A percentile compares a stretch with the other conserved stretches of the same genome.
These are phyloP conservation scores for Laterallus jamaicensis DNA, from an alignment of 2,113 vertebrate species.

Conservation along the genomic window DNA sequence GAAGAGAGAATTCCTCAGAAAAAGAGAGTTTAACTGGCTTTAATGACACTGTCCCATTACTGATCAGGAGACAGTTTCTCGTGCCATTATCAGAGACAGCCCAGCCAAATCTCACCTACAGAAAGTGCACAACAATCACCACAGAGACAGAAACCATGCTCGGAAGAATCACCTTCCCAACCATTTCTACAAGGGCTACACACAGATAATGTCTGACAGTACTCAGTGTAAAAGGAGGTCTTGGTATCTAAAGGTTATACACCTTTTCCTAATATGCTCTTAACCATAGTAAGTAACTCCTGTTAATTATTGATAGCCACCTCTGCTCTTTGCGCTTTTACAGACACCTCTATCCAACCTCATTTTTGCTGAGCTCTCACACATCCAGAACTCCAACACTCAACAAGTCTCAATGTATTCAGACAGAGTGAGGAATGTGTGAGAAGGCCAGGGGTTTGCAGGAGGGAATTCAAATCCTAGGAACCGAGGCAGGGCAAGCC, in stretches of 20 bases:
- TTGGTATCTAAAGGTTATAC: not conserved
- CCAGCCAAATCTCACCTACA: not conserved
- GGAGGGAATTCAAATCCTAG: not conserved
- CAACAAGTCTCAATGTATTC: not conserved
- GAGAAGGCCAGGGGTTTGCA: accelerated
- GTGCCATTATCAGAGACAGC: not conserved
- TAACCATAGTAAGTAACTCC: not conserved
- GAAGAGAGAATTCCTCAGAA: not conserved
- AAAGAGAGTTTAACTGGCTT: not conserved
- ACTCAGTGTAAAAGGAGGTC: not conserved
- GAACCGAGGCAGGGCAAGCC: not conserved
- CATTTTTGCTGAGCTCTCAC: not conserved
- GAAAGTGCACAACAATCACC: not conserved
- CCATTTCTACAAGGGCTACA: not conserved
- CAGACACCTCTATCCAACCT: not conserved
- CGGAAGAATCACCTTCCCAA: not conserved
- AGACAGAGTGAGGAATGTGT: too few relatives aligned
- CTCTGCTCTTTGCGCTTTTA: not conserved
- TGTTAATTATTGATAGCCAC: not conserved
- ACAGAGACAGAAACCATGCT: not conserved
- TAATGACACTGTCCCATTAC: not conserved
- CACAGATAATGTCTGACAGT: not conserved
- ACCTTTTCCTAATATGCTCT: not conserved
- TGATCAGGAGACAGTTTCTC: not conserved
- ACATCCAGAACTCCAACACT: not conserved